Evolutionary conservation across 2,888 invertebrate species (phyloP).

Genomic region (Neoscelio sp.): DNA sequence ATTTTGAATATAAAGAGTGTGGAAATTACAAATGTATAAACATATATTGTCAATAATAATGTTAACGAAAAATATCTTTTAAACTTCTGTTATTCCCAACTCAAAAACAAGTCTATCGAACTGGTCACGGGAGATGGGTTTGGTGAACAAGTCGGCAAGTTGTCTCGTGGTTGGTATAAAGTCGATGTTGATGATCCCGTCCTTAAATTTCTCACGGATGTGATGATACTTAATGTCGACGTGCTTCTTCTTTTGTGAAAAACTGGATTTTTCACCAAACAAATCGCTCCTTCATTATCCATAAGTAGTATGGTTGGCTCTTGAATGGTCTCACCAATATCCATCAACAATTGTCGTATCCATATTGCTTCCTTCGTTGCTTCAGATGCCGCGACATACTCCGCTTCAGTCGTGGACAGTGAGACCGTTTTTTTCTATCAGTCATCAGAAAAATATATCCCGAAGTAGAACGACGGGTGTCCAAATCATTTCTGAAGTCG

Average conservation of each 20-base stretch:
- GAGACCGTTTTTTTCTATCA: conserved; percentile 46
- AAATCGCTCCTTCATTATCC: conserved; percentile 36
- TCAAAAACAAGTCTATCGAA: conserved; percentile 8
- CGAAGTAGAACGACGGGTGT: conserved; percentile 58
- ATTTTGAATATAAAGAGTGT: too few species aligned
- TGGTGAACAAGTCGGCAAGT: conserved; percentile 30
- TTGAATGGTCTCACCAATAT: conserved; percentile 10
- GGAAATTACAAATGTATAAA: too few species aligned
- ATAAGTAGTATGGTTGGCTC: conserved; percentile 1
- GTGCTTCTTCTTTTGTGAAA: conserved; percentile 42
- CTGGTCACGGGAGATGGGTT: conserved; percentile 14
- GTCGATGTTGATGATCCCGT: background rate
- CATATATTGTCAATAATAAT: too few species aligned
- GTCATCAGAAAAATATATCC: conserved; percentile 54
- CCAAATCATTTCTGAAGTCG: conserved; percentile 58
- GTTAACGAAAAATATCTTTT: background rate
- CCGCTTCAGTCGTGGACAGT: conserved; percentile 28
- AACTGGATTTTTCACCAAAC: conserved; percentile 32
- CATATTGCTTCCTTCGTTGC: conserved; percentile 25
- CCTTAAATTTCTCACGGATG: conserved; percentile 36
- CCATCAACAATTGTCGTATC: conserved; percentile 14
- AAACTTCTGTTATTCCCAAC: conserved; percentile 8
- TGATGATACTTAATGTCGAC: conserved; percentile 38
- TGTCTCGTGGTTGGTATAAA: conserved; percentile 1
- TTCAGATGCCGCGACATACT: conserved; percentile 30